A percentile compares a stretch with the other conserved stretches of the same genome.
Conservation (phyloP, 1,140 invertebrate species). For the Bombus superbus region DNA sequence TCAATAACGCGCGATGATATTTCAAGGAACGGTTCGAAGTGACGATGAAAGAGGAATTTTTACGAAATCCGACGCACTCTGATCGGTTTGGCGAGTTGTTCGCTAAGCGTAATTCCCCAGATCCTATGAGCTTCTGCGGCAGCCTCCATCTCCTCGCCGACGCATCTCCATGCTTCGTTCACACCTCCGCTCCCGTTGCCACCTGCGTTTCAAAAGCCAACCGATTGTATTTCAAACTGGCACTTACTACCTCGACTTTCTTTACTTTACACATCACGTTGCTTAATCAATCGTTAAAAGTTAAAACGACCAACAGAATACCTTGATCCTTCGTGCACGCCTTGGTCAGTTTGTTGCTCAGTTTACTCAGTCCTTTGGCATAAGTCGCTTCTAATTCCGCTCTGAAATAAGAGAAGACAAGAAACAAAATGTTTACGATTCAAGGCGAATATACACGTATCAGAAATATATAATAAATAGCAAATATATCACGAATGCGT, state of each 20-base stretch:
- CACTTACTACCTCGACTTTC: background rate
- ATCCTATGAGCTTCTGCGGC: slow-evolving; percentile 94
- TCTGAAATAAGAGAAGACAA: slow-evolving; percentile 76
- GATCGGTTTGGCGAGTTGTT: slow-evolving; percentile 95
- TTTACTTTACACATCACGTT: background rate
- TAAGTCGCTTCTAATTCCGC: slow-evolving; percentile 95
- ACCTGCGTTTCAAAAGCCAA: slow-evolving; percentile 68
- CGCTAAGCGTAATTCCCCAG: slow-evolving; percentile 89
- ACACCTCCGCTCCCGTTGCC: slow-evolving; percentile 91
- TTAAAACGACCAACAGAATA: slow-evolving; percentile 32
- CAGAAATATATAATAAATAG: background rate
- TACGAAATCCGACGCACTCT: slow-evolving; percentile 80
- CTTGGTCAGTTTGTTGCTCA: slow-evolving; percentile 93
- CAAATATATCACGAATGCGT: no score
- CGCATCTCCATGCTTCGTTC: slow-evolving; percentile 94
- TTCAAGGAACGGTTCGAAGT: background rate
- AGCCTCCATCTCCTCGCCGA: slow-evolving; percentile 94
- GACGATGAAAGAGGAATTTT: background rate
- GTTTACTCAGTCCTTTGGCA: slow-evolving; percentile 93
- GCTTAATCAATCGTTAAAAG: background rate
- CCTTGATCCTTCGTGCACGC: slow-evolving; percentile 86
- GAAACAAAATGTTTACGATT: no score
- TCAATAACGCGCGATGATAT: background rate
- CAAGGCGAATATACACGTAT: no score
- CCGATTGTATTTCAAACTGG: background rate